phyloP scores from a whole-genome alignment of 1,140 invertebrate species.

The Calliopsis andreniformis region DNA sequence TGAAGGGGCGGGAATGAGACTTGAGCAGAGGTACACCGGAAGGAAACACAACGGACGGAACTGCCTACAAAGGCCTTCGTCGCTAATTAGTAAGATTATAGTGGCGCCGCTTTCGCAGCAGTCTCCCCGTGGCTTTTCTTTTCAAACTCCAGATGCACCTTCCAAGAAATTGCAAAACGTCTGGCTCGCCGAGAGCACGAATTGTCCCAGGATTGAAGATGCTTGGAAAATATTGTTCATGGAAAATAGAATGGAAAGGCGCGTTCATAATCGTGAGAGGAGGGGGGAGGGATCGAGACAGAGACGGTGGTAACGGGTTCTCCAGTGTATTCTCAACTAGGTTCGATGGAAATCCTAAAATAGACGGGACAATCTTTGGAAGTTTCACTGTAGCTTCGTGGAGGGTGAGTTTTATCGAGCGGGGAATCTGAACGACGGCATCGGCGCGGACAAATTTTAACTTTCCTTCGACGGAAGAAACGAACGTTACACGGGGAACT shows the following conservation, averaged over 20 bases:
- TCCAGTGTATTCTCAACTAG: slow-evolving; percentile 28
- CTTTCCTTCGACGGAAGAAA: slow-evolving; percentile 43
- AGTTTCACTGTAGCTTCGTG: slow-evolving; percentile 47
- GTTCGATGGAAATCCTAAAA: slow-evolving; percentile 49
- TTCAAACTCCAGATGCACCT: slow-evolving; percentile 32
- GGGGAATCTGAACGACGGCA: slow-evolving; percentile 46
- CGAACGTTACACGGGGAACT: slow-evolving; percentile 34
- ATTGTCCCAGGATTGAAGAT: neutral
- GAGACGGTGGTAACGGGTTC: neutral
- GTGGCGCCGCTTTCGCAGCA: neutral
- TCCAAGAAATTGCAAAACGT: slow-evolving; percentile 1
- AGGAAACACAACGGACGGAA: slow-evolving; percentile 24
- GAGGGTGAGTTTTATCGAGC: slow-evolving; percentile 55
- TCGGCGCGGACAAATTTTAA: slow-evolving; percentile 47
- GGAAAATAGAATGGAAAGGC: neutral
- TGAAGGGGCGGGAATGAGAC: slow-evolving; percentile 14
- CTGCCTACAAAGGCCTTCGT: slow-evolving; percentile 34
- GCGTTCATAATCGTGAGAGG: slow-evolving; percentile 20
- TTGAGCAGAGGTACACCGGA: neutral
- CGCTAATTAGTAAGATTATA: slow-evolving; percentile 53
- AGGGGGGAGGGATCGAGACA: neutral
- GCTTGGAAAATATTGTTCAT: neutral
- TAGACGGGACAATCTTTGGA: slow-evolving; percentile 53
- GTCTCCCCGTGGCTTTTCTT: neutral
- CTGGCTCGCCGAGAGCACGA: neutral